Percentiles rank a stretch among this genome's conserved stretches.
These are phyloP conservation scores for Ectemnius cavifrons DNA, from an alignment of 2,888 invertebrate genomes.

Conservation along the genomic window DNA sequence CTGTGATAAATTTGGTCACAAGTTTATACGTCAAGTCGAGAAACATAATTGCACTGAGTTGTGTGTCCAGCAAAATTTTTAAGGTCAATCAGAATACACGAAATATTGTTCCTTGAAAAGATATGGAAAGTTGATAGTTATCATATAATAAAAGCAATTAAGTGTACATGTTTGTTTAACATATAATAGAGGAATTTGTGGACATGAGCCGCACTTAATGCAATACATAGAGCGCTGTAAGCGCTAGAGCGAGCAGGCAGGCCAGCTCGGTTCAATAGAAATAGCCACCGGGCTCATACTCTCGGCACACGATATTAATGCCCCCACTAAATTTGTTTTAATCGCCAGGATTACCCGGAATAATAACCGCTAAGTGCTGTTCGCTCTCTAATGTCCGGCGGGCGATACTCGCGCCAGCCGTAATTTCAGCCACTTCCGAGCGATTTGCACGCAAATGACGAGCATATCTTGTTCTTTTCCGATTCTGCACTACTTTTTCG, in stretches of 20 bases:
- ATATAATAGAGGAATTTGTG: slow-evolving; percentile 52
- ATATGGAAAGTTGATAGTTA: background rate
- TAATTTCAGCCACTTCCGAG: slow-evolving; percentile 13
- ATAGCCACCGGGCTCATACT: slow-evolving; percentile 51
- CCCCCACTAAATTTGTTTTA: slow-evolving; percentile 73
- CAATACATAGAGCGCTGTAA: slow-evolving; percentile 24
- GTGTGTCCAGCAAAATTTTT: no score
- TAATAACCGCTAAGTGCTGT: slow-evolving; percentile 73
- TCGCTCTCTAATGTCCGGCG: slow-evolving; percentile 43
- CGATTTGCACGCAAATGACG: slow-evolving; percentile 10
- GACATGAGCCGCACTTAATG: slow-evolving; percentile 43
- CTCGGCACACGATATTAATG: slow-evolving; percentile 66
- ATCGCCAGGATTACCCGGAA: slow-evolving; percentile 72
- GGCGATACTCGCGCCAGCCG: background rate
- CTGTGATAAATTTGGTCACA: background rate
- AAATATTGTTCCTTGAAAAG: no score
- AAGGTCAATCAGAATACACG: no score
- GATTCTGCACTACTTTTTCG: no score
- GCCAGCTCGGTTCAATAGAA: slow-evolving; percentile 51
- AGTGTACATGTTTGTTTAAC: slow-evolving; percentile 25
- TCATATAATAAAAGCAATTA: slow-evolving; percentile 2
- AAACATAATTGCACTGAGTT: no score
- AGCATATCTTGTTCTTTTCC: slow-evolving; percentile 8
- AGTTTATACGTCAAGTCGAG: no score
- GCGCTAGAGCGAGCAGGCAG: background rate